Conservation (phyloP, 2,888 invertebrate genomes). For the Acanthosepion lycidas region DNA sequence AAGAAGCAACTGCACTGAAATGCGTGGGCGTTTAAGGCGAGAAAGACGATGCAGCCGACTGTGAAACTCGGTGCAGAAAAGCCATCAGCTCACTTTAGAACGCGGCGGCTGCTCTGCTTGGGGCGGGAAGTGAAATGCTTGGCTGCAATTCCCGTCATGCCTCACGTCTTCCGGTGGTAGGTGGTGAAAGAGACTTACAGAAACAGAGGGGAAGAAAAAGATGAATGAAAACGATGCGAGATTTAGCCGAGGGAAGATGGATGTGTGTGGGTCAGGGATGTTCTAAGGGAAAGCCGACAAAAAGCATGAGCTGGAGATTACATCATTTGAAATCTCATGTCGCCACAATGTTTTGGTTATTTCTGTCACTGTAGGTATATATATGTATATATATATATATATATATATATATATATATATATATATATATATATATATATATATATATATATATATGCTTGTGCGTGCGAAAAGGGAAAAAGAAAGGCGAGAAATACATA, state of each 20-base stretch:
- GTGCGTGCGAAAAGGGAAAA: too few species aligned
- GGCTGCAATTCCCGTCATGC: background rate
- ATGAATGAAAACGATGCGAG: background rate
- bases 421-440: too few species aligned
- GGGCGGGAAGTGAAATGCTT: background rate
- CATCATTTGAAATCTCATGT: background rate
- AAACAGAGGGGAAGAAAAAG: background rate
- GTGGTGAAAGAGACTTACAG: background rate
- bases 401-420: too few species aligned
- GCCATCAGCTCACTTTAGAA: background rate
- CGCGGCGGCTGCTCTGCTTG: background rate
- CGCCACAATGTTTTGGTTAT: background rate
- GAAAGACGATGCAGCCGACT: background rate
- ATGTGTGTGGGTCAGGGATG: too few species aligned
- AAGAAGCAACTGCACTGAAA: background rate
- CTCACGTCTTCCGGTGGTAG: constrained; percentile 33
- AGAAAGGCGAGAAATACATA: too few species aligned
- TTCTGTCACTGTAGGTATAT: background rate
- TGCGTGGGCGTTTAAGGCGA: background rate
- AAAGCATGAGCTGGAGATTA: background rate
- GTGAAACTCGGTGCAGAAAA: background rate
- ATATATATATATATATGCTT: too few species aligned
- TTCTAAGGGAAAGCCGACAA: too few species aligned
- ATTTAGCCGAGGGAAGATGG: background rate
- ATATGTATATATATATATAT: too few species aligned